Base-by-base conservation (phyloP, 1,140 invertebrate genomes). In the Atopsyche davidsoni region DNA sequence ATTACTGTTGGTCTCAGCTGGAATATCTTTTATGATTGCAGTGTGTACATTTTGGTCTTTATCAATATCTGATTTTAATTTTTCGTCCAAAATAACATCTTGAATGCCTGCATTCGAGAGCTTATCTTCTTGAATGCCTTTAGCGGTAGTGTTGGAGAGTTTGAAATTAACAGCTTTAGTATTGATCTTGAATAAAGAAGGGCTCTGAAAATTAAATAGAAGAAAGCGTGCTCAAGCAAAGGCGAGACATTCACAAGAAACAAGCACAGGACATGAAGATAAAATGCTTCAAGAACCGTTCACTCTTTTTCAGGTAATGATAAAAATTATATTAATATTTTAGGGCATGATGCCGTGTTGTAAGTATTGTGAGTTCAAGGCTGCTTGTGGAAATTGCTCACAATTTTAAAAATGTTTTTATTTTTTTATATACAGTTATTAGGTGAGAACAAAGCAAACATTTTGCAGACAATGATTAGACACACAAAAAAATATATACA, bases 221-320 rank as follows among this genome's bases (percentile, higher is more conserved):
- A 35, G 39, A 51, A 51, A 48, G 50, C 55, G 53, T 57, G 55
- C 55, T 57, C 50, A 57, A 31, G 50, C 46, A 46, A 24, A 56
- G 38, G 49, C 48, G 24, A 28, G 44, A 52, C 38, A 34, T 38
- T 46, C 31, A 55, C 44, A 55, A 14, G 17, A 39, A 11, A 17
- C 28, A 43, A 50, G 48, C 48, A 44, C 22, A 42, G n/a, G n/a
- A n/a, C n/a, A n/a, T n/a, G n/a, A n/a, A n/a, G n/a, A n/a, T n/a
- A n/a, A n/a, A n/a, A n/a, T n/a, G n/a, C n/a, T n/a, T n/a, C n/a
- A n/a, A n/a, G n/a, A n/a, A n/a, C n/a, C n/a, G n/a, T n/a, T n/a
- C n/a, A n/a, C n/a, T n/a, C n/a, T n/a, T n/a, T n/a, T n/a, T n/a
- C n/a, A n/a, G n/a, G n/a, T n/a, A n/a, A n/a, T n/a, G n/a, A n/a